Conservation (phyloP, 2,113 vertebrate species). For the Coreoperca whiteheadi region DNA sequence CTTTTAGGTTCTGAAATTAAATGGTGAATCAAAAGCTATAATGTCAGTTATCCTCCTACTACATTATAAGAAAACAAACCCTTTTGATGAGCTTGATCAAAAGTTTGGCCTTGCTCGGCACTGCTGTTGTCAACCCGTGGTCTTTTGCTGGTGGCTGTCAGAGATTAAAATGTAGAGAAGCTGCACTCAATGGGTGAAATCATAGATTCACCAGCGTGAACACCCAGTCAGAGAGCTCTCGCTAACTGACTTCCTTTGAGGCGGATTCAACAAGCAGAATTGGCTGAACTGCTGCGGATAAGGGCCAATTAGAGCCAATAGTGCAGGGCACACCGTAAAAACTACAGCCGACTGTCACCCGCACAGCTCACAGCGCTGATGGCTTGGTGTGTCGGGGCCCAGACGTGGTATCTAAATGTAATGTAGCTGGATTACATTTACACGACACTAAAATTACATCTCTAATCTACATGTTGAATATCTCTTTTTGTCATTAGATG, state of each 20-base stretch:
- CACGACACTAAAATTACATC: neutral
- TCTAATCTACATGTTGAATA: neutral
- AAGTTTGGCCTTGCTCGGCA: neutral
- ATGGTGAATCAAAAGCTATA: neutral
- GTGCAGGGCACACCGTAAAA: neutral
- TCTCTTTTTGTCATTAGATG: neutral
- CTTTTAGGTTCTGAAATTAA: neutral
- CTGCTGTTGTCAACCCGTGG: neutral
- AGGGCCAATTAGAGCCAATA: neutral
- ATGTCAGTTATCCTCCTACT: neutral
- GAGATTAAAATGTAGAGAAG: neutral
- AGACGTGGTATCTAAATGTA: neutral
- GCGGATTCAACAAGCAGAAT: neutral
- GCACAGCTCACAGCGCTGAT: neutral
- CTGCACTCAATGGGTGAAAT: neutral
- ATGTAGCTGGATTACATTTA: neutral
- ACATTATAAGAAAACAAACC: neutral
- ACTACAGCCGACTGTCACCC: neutral
- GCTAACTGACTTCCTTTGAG: neutral
- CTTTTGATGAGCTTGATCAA: neutral
- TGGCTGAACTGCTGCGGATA: constrained; percentile 7
- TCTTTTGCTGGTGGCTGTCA: neutral
- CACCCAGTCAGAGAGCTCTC: neutral
- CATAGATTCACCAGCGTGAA: neutral
- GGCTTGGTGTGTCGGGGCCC: neutral